Conservation (phyloP, 2,888 invertebrate species). For the Nemotelus nigrinus region DNA sequence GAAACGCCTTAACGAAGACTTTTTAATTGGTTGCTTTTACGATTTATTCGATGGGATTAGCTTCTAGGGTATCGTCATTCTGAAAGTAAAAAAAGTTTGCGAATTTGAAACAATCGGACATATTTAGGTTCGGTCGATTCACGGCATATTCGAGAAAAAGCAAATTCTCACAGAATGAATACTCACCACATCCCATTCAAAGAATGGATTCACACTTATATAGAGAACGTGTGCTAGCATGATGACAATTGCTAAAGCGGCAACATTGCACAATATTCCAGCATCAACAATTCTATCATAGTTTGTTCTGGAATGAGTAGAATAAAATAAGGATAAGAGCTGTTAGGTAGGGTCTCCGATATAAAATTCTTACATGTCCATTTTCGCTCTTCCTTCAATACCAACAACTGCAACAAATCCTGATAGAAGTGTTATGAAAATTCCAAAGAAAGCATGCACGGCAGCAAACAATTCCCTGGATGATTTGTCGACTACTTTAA, state of each 20-base stretch:
- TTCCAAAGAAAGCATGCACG: conserved; percentile 36
- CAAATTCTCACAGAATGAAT: background rate
- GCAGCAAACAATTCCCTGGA: conserved; percentile 27
- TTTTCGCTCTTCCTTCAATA: background rate
- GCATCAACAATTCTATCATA: background rate
- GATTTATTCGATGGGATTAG: conserved; percentile 29
- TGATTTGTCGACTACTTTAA: conserved; percentile 26
- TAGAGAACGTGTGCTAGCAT: conserved; percentile 28
- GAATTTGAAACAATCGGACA: background rate
- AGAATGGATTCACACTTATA: conserved; percentile 39
- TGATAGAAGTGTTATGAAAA: conserved; percentile 20
- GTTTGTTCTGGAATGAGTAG: conserved; percentile 5
- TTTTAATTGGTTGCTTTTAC: background rate
- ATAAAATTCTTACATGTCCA: conserved; percentile 2
- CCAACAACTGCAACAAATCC: conserved; percentile 30
- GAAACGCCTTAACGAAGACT: background rate
- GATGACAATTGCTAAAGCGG: conserved; percentile 2
- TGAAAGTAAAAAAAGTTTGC: background rate
- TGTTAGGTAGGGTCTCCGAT: background rate
- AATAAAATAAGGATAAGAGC: background rate
- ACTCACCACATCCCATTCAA: conserved; percentile 41
- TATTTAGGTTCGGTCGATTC: background rate
- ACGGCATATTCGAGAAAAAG: background rate
- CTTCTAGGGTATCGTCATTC: conserved; percentile 28
- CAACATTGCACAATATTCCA: conserved; percentile 17